Evolutionary conservation across 2,113 vertebrate species (phyloP), one percentile per base, ranked within the genome.

Genomic region (Sturnus vulgaris): DNA sequence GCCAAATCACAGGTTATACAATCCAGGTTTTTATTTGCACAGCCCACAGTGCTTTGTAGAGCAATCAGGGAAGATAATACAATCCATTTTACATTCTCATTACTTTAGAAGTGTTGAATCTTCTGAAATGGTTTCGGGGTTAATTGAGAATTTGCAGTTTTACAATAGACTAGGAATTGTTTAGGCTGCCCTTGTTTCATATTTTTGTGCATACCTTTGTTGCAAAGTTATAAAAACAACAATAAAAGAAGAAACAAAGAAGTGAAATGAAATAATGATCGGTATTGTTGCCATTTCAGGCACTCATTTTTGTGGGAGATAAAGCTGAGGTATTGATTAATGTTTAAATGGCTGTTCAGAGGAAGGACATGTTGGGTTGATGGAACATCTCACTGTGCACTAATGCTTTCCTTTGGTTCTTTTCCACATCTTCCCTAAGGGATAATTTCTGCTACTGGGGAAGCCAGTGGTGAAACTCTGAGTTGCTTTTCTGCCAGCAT

Each of bases 61-160:
- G 71, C 88, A 90, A 94, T 95, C 95, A 92, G 88, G 56, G 82
- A 86, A 96, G 93, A 91, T 95, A 97, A 92, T 82, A 82, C 5
- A 44, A 93, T 77, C 90, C 88, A 89, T 93, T 96, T 96, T 95
- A 92, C 92, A 88, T 91, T 91, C 91, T 95, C 91, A 91, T 96
- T 95, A 93, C 93, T 88, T 96, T 23, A 88, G 72, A 97, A 94
- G 91, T 82, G 55, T 83, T 94, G 95, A 97, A 88, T 84, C 79
- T 80, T 84, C 79, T 55, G 85, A 91, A 94, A 93, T 96, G 96
- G 95, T 87, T 96, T 83, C 18, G 7, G 88, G 83, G 78, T 97
- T 96, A 91, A 92, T 94, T 70, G 82, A 70, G 84, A 95, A 90
- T 93, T 93, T 95, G 70, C 91, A 92, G 85, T 78, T 90, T 85